Evolutionary conservation across 1,140 invertebrate genomes (phyloP).

Genomic region (Magallana ariakensis): DNA sequence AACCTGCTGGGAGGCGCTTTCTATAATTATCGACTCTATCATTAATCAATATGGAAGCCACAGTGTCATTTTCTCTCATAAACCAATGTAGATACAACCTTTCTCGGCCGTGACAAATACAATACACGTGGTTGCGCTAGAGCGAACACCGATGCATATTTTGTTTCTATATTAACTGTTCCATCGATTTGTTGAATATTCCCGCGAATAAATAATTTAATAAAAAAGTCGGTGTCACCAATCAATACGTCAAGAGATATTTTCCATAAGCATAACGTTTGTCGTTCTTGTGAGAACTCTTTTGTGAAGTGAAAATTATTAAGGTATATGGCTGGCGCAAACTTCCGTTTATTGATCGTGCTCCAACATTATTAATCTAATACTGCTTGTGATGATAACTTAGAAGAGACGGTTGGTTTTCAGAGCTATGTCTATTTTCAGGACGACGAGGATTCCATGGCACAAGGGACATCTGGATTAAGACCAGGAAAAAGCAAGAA

Average conservation of each 20-base stretch:
- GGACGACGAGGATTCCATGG: conserved; percentile 74
- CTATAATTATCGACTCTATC: conserved; percentile 28
- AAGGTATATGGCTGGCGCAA: conserved; percentile 52
- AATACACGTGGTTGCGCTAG: neutral
- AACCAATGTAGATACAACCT: conserved; percentile 4
- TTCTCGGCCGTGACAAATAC: neutral
- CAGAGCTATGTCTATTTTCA: conserved; percentile 63
- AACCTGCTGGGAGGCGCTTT: neutral
- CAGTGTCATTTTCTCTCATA: conserved; percentile 9
- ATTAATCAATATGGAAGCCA: conserved; percentile 28
- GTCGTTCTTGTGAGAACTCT: conserved; percentile 59
- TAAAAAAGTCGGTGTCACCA: neutral
- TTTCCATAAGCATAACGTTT: conserved; percentile 18
- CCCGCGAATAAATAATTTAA: conserved; percentile 29
- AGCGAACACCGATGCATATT: neutral
- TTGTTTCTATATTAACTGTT: conserved; percentile 14
- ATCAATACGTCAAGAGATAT: neutral
- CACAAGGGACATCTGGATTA: conserved; percentile 69
- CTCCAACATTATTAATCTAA: conserved; percentile 67
- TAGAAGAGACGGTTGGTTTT: conserved; percentile 43
- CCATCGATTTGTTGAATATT: conserved; percentile 17
- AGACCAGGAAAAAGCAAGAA: conserved; percentile 55
- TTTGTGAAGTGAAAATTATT: conserved; percentile 55
- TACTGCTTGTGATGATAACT: conserved; percentile 55
- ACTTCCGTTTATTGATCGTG: conserved; percentile 65